Conservation (phyloP, 2,797 vertebrate species). For the Neopelma chrysocephalum region DNA sequence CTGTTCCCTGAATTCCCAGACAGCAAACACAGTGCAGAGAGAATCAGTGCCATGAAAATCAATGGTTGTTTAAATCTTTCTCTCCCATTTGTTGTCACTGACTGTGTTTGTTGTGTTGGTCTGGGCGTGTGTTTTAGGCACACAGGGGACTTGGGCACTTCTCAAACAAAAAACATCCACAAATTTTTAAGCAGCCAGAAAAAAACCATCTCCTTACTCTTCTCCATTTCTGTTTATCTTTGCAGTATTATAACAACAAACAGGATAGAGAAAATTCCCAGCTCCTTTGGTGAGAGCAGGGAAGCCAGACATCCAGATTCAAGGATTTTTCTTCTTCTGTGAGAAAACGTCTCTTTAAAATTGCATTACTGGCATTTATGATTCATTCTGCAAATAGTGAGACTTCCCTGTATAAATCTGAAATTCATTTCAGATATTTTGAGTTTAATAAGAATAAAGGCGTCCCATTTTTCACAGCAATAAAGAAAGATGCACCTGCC, state of each 20-base stretch:
- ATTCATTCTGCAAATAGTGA: conserved; percentile 68
- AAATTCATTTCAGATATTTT: conserved; percentile 71
- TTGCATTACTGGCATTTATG: conserved; percentile 64
- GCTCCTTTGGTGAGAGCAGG: conserved; percentile 32
- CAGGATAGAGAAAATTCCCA: background rate
- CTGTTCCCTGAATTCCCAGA: background rate
- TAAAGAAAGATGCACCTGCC: conserved; percentile 70
- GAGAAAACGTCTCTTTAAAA: conserved; percentile 60
- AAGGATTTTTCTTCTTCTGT: conserved; percentile 40
- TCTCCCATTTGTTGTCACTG: background rate
- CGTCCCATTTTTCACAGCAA: conserved; percentile 62
- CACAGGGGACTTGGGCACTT: background rate
- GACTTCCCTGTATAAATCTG: conserved; percentile 60
- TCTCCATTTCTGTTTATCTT: background rate
- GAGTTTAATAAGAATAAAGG: conserved; percentile 71
- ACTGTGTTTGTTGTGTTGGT: background rate
- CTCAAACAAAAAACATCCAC: background rate
- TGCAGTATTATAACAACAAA: background rate
- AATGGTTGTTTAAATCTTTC: background rate
- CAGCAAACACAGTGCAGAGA: background rate
- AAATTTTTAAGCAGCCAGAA: background rate
- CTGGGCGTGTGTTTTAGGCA: background rate
- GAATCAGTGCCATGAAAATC: background rate
- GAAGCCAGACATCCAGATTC: background rate
- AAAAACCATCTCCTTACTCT: background rate